Evolutionary conservation across 2,888 invertebrate genomes (phyloP), one percentile per base, ranked within the genome.

Genomic region (Nomada fucata): DNA sequence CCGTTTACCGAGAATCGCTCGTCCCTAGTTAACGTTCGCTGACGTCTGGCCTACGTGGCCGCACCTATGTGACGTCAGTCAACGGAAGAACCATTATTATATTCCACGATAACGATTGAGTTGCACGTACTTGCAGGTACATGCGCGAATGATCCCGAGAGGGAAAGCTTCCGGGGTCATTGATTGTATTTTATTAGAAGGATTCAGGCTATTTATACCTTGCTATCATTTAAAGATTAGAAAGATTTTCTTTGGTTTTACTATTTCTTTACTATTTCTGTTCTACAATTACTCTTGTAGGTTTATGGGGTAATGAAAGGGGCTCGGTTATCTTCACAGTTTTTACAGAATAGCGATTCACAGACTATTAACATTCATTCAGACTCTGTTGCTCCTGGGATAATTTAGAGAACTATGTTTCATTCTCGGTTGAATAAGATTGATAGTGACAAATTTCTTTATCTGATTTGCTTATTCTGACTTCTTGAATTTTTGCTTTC

Each of bases 1-100:
- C 44, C 50, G 57, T 69, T 76, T 63, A 63, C 68, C 67, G 47
- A 75, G 74, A 72, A 65, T 60, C 42, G 13, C 26, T 64, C 26
- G 53, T 60, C 64, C 74, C 79, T 86, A 79, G 84, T 84, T 85
- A 84, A 82, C 77, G 79, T 71, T 47, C 52, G 60, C 63, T 44
- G 69, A 76, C 70, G 78, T 59, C 71, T 36, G 59, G 52, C 61
- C 69, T 71, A 68, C 68, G 77, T 70, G 75, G 86, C 90, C 88
- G 87, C 91, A 88, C 90, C 91, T 90, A 88, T 79, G 84, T 90
- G 90, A 90, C 91, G 90, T 91, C 90, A 90, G 76, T 86, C 88
- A 87, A 87, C 88, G 87, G 84, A 86, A 86, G 84, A 86, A 86
- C 87, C 84, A 86, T 70, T 78, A 81, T 82, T 84, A 84, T 86